Percentiles rank a stretch among this genome's conserved stretches.
phyloP scores from a whole-genome alignment of 1,140 invertebrate species.

The Drosophila kepulauana region DNA sequence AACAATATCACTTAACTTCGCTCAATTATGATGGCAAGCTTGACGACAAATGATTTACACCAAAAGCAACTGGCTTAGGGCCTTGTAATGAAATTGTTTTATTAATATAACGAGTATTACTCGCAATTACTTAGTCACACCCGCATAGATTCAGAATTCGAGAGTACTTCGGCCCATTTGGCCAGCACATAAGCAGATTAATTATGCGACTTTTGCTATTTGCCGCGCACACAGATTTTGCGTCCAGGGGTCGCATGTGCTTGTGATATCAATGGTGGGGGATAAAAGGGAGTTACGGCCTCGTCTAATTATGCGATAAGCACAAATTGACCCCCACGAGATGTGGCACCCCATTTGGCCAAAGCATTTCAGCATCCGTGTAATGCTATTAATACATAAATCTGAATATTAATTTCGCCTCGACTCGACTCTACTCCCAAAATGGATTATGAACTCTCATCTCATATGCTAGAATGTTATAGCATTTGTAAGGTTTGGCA shows the following conservation, averaged over 20 bases:
- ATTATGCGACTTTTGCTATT: conserved; percentile 76
- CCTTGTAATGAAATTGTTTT: conserved; percentile 68
- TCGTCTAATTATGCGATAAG: conserved; percentile 76
- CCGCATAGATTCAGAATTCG: conserved; percentile 21
- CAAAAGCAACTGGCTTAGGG: conserved; percentile 47
- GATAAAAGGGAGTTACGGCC: conserved; percentile 2
- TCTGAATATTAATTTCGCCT: conserved; percentile 75
- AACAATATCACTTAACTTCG: background rate
- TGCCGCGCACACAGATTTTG: conserved; percentile 42
- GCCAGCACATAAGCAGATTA: conserved; percentile 73
- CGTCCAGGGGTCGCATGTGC: conserved; percentile 58
- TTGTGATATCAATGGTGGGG: conserved; percentile 28
- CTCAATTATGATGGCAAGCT: background rate
- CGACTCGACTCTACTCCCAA: background rate
- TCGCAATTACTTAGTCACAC: conserved; percentile 78
- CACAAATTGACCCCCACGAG: conserved; percentile 67
- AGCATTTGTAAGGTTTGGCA: conserved; percentile 63
- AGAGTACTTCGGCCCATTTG: conserved; percentile 35
- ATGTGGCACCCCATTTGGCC: conserved; percentile 34
- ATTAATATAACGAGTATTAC: conserved; percentile 68
- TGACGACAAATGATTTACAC: conserved; percentile 52
- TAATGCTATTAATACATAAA: conserved; percentile 81
- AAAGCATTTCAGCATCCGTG: conserved; percentile 15
- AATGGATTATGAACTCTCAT: conserved; percentile 70
- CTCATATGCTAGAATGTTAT: conserved; percentile 17